Percentiles rank a stretch among this genome's conserved stretches.
phyloP scores from a whole-genome alignment of 2,113 vertebrate genomes.

The Sphyrna mokarran region DNA sequence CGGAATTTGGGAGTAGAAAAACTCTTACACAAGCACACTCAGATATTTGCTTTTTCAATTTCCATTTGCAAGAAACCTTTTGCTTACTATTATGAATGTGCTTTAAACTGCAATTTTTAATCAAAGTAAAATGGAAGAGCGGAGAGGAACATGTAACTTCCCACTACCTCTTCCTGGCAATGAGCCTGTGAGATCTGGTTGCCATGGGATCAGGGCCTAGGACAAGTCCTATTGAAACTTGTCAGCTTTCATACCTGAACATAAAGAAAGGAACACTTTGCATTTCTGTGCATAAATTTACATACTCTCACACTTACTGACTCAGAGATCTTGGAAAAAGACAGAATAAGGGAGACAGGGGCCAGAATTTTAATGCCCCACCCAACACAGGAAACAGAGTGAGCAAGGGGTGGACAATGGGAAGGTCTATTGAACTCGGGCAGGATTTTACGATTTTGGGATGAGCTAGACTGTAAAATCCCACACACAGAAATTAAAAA shows the following conservation, averaged over 20 bases:
- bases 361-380: too few species aligned
- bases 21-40: not conserved
- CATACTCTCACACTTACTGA: not conserved
- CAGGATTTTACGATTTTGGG: too few species aligned
- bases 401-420: too few species aligned
- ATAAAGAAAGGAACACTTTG: not conserved
- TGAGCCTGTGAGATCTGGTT: not conserved
- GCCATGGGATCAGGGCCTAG: too few species aligned
- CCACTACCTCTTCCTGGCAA: not conserved
- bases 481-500: not conserved
- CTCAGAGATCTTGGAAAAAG: too few species aligned
- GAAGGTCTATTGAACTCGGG: too few species aligned
- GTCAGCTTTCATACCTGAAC: not conserved
- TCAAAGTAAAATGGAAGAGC: not conserved
- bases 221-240: not conserved
- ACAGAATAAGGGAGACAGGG: too few species aligned
- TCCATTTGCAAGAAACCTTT: not conserved
- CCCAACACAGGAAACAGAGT: too few species aligned
- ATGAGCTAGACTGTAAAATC: too few species aligned
- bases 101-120: not conserved
- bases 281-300: not conserved
- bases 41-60: not conserved
- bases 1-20: not conserved
- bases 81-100: not conserved
- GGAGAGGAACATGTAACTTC: not conserved